Evolutionary conservation across 2,888 invertebrate genomes (phyloP), one percentile per base, ranked within the genome.

Genomic region (Chloromyia formosa): DNA sequence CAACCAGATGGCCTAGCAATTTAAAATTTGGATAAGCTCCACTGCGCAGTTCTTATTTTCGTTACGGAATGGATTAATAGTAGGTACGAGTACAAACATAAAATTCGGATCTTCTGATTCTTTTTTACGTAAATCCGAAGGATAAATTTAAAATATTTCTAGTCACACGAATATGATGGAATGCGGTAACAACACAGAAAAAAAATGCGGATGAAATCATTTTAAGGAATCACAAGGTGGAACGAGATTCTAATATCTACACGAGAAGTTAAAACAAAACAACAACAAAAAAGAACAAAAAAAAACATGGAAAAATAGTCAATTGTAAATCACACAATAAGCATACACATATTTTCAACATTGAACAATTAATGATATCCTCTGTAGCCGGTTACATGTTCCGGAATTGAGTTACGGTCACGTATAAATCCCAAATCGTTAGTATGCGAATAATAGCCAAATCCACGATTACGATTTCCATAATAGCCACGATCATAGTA

Each of bases 381-480:
- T 69, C 79, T 77, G 66, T 78, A 75, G 53, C 79, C 80, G 14
- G 77, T 77, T 0, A 74, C 73, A 54, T 75, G 49, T 18, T 75
- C 56, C 7, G 78, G 74, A 61, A 54, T 54, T 16, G 74, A 74
- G 53, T 75, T 74, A 22, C 7, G 45, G n/a, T 54, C 40, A 14
- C 72, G 77, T 0, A 81, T 80, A 74, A 85, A 79, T 10, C 85
- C 85, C 78, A 80, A 82, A 35, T 81, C 81, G 79, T 85, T 82
- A 58, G 84, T 83, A 56, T 80, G 80, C 10, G 80, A 76, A 74
- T 88, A 87, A 80, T 90, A 90, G 58, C 89, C 89, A 78, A 87
- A 89, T n/a, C 90, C 90, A 35, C 88, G 84, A 82, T 90, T 88
- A 71, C 88, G 85, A 40, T 85, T 86, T 5, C 88, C 88, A 81